Conservation (phyloP, 2,888 invertebrate species). For the Litoditis marina region DNA sequence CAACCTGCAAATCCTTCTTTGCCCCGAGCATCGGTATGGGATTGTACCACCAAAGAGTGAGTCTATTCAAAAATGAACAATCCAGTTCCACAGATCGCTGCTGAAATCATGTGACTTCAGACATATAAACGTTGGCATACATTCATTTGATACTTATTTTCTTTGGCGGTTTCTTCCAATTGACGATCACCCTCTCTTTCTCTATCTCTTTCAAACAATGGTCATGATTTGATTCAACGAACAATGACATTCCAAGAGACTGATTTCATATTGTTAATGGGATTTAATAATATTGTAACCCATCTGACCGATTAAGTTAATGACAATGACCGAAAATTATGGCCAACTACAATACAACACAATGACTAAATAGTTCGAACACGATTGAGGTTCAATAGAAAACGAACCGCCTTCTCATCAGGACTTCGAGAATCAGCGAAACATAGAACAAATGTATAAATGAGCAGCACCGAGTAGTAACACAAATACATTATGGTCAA, state of each 20-base stretch:
- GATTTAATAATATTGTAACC: no score
- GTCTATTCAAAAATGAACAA: slow-evolving; percentile 47
- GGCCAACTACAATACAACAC: no score
- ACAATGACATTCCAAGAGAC: no score
- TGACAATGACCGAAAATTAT: no score
- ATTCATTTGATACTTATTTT: no score
- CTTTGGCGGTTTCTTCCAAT: background rate
- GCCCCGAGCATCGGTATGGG: slow-evolving; percentile 45
- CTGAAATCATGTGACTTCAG: slow-evolving; percentile 23
- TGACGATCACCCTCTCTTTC: background rate
- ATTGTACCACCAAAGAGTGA: slow-evolving; percentile 57
- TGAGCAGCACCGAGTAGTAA: slow-evolving; percentile 37
- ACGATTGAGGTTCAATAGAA: background rate
- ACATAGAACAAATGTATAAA: slow-evolving; percentile 40
- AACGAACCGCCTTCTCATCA: slow-evolving; percentile 26
- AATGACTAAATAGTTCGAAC: no score
- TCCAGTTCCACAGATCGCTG: slow-evolving; percentile 44
- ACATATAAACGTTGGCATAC: no score
- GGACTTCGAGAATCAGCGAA: slow-evolving; percentile 47
- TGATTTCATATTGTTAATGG: no score
- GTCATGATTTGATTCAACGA: no score
- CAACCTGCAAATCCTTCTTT: slow-evolving; percentile 45
- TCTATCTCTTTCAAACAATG: no score
- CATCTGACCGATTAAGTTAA: no score
- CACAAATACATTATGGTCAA: slow-evolving; percentile 36